phyloP scores from a whole-genome alignment of 2,113 vertebrate genomes.

The human region DNA sequence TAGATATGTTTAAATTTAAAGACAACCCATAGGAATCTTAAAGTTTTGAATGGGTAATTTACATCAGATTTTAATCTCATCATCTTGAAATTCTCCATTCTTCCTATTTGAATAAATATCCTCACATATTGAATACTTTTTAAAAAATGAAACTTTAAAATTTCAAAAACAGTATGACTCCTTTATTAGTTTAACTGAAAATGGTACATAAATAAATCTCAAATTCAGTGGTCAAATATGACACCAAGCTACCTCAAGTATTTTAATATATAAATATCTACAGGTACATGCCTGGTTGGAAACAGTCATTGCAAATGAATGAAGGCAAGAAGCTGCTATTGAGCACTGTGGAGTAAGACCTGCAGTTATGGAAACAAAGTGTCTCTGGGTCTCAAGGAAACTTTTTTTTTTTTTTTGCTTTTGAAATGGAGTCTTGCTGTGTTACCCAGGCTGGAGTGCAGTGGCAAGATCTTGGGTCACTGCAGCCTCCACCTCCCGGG shows the following conservation, averaged over 20 bases:
- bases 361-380: not conserved
- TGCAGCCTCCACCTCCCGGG: too few relatives aligned
- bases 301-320: not conserved
- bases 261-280: not conserved
- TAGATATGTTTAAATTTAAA: not conserved
- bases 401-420: too few relatives aligned
- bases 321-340: not conserved
- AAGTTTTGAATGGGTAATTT: not conserved
- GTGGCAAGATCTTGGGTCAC: too few relatives aligned
- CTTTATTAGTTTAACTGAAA: slow-evolving; percentile 37
- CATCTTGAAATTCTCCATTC: slow-evolving; percentile 16
- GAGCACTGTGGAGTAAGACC: not conserved
- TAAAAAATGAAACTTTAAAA: not conserved
- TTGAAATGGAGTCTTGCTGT: too few relatives aligned
- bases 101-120: not conserved
- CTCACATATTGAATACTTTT: not conserved
- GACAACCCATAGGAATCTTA: not conserved
- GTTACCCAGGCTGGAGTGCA: too few relatives aligned
- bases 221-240: not conserved
- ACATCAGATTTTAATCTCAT: not conserved
- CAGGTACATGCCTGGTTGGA: not conserved
- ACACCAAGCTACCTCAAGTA: not conserved
- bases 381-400: not conserved
- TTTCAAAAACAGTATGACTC: not conserved
- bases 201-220: not conserved